phyloP scores from a whole-genome alignment of 2,113 vertebrate genomes.

The Prolemur simus region DNA sequence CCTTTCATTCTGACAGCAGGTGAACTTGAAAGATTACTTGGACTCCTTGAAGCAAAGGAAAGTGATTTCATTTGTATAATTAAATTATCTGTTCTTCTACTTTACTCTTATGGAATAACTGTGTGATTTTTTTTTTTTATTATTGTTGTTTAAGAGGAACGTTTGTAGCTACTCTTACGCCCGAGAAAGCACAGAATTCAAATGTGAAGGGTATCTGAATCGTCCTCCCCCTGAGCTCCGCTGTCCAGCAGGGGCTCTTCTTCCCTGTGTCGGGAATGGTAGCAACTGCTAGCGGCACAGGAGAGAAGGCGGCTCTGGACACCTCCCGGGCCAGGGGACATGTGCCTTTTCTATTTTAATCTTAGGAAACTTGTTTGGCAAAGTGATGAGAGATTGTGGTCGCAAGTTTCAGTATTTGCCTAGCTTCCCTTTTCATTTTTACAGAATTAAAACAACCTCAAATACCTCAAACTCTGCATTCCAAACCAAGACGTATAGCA shows the following conservation, averaged over 20 bases:
- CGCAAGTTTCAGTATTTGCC: not conserved
- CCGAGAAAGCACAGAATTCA: not conserved
- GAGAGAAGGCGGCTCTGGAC: rapidly evolving
- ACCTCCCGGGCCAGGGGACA: rapidly evolving
- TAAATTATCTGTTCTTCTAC: not conserved
- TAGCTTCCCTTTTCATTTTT: not conserved
- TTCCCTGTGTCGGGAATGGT: rapidly evolving
- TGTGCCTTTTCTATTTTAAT: not conserved
- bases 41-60: conserved; percentile 15
- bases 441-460: not conserved
- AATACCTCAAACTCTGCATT: conserved; percentile 18
- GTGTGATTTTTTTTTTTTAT: not conserved
- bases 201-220: rapidly evolving
- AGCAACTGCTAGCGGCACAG: rapidly evolving
- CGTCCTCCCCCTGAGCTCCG: not conserved
- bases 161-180: not conserved
- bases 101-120: not conserved
- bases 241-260: not conserved
- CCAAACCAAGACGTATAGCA: not conserved
- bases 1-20: conserved; percentile 41
- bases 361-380: rapidly evolving
- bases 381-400: not conserved
- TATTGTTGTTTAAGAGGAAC: not conserved
- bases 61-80: not conserved
- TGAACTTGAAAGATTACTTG: conserved; percentile 52